A percentile compares a stretch with the other conserved stretches of the same genome.
Conservation (phyloP, 1,140 invertebrate genomes). For the Cotesia typhae region DNA sequence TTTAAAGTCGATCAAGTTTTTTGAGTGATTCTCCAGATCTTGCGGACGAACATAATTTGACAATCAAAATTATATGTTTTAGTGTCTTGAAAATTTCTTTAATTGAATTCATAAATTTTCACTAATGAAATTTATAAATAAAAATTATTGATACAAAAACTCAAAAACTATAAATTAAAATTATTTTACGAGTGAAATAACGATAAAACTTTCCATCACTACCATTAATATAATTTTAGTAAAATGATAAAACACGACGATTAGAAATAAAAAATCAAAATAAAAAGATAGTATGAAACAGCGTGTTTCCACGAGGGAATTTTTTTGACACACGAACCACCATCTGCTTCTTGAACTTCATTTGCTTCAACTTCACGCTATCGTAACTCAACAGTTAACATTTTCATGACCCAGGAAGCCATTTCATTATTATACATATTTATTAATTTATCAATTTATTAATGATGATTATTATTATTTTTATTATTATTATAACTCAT, state of each 20-base stretch:
- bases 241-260: neutral
- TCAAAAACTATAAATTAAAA: too few relatives aligned
- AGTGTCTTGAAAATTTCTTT: too few relatives aligned
- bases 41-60: too few relatives aligned
- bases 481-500: neutral
- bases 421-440: constrained; percentile 17
- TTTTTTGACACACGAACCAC: constrained; percentile 25
- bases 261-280: neutral
- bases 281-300: constrained; percentile 4
- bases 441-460: constrained; percentile 15
- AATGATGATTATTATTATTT: neutral
- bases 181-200: too few relatives aligned
- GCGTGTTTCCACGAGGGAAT: neutral
- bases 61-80: too few relatives aligned
- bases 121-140: too few relatives aligned
- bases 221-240: too few relatives aligned
- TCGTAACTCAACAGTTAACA: constrained; percentile 30
- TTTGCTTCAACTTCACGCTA: neutral
- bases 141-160: too few relatives aligned
- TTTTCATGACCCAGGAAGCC: constrained; percentile 29
- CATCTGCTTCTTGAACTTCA: neutral
- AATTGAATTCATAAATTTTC: too few relatives aligned
- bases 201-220: too few relatives aligned
- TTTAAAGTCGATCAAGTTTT: too few relatives aligned
- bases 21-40: too few relatives aligned